A percentile compares a stretch with the other conserved stretches of the same genome.
Conservation (phyloP, 2,113 vertebrate species). For the Tauraco erythrolophus region DNA sequence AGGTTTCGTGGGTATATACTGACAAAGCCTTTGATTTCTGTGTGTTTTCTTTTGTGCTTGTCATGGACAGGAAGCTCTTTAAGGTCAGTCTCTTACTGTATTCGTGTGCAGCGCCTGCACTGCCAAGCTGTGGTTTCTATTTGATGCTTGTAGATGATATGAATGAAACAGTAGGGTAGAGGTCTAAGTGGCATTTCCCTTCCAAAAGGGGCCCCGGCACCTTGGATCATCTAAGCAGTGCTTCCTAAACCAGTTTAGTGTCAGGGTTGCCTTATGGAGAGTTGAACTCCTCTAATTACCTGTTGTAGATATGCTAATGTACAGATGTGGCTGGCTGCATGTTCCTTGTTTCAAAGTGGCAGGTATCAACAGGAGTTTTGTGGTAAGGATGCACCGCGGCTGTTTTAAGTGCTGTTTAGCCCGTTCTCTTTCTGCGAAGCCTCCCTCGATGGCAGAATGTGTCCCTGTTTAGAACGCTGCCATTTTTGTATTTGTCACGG, state of each 20-base stretch:
- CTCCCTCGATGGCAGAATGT: not conserved
- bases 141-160: not conserved
- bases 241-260: not conserved
- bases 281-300: not conserved
- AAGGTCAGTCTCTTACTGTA: not conserved
- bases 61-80: not conserved
- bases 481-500: not conserved
- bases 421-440: not conserved
- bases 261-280: not conserved
- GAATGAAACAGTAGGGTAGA: not conserved
- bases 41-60: not conserved
- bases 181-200: not conserved
- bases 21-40: not conserved
- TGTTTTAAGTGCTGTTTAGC: not conserved
- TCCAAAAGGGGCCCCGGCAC: not conserved
- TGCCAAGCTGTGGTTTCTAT: not conserved
- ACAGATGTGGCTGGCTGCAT: not conserved
- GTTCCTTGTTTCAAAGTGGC: not conserved
- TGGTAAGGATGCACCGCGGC: not conserved
- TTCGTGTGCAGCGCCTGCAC: accelerated
- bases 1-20: not conserved
- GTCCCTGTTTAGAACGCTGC: not conserved
- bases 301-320: accelerated
- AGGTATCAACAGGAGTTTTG: not conserved
- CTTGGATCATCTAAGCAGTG: not conserved